Evolutionary conservation across 2,113 vertebrate genomes (phyloP), one percentile per base, ranked within the genome.

Genomic region (Suncus etruscus): DNA sequence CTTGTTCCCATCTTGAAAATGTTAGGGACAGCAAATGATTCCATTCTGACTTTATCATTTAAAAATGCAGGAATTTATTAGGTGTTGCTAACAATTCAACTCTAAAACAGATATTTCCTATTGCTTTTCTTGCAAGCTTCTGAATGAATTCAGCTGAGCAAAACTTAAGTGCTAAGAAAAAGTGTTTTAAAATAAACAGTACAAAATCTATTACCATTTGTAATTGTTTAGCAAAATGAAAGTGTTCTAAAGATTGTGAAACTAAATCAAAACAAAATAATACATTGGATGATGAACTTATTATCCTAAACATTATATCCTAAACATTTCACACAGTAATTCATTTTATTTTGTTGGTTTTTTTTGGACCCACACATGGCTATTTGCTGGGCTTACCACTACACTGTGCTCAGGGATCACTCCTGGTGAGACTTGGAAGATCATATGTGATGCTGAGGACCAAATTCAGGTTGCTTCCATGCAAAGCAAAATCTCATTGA

Each of bases 21-120:
- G n/a, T 45, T 65, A 85, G 39, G 79, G 18, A 87, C 25, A 89
- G 27, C 24, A 39, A 73, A 65, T 87, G 79, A 68, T 74, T 92
- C 39, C 70, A 32, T 91, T 85, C 47, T 85, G 75, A 91, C 51
- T 89, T 93, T 79, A 58, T 54, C 48, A 76, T 89, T 66, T 83
- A 93, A 78, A 93, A 93, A 79, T 69, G 15, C 51, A 94, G 72
- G 47, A 82, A 63, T 96, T 94, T 94, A 93, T 94, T 95, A 94
- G 82, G 78, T 89, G 70, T 84, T 63, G 39, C 15, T 25, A 91
- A 63, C 66, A 89, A 76, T 65, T 92, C 70, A 90, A 58, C 93
- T 94, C 85, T 80, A 75, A 90, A 94, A 82, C 47, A 87, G 58
- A 72, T 58, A 92, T 50, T 93, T 94, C 29, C 32, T 93, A 45